Evolutionary conservation across 2,797 vertebrate species (phyloP).

Genomic region (Enteromius anoplus): DNA sequence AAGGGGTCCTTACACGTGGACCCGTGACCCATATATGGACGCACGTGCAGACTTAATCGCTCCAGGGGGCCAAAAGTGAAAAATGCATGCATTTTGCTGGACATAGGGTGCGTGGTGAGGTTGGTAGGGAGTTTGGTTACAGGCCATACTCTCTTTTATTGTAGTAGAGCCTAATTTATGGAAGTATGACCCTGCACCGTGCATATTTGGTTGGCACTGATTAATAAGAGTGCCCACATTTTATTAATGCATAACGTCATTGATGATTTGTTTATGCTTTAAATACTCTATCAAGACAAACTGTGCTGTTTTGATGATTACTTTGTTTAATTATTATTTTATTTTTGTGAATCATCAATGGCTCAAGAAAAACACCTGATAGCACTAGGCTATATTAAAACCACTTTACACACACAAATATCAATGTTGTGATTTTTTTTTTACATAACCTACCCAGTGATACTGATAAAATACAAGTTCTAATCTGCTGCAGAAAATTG

Average conservation of each 20-base stretch:
- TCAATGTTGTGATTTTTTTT: neutral
- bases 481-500: neutral
- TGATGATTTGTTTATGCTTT: conserved; percentile 14
- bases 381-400: neutral
- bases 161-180: neutral
- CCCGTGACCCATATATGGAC: conserved; percentile 35
- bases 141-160: neutral
- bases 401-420: neutral
- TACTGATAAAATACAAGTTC: neutral
- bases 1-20: neutral
- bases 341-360: neutral
- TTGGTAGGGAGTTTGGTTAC: neutral
- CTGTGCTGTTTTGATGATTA: neutral
- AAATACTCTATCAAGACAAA: neutral
- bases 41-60: conserved; percentile 17
- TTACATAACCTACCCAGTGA: neutral
- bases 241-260: conserved; percentile 1
- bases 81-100: neutral
- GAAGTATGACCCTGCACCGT: neutral
- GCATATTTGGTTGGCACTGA: neutral
- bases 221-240: neutral
- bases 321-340: too few species aligned
- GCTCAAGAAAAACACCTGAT: neutral
- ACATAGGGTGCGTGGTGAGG: neutral
- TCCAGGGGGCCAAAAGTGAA: neutral